These are phyloP conservation scores for Larimichthys crocea DNA, from an alignment of 2,113 vertebrate genomes.

Conservation along the genomic window DNA sequence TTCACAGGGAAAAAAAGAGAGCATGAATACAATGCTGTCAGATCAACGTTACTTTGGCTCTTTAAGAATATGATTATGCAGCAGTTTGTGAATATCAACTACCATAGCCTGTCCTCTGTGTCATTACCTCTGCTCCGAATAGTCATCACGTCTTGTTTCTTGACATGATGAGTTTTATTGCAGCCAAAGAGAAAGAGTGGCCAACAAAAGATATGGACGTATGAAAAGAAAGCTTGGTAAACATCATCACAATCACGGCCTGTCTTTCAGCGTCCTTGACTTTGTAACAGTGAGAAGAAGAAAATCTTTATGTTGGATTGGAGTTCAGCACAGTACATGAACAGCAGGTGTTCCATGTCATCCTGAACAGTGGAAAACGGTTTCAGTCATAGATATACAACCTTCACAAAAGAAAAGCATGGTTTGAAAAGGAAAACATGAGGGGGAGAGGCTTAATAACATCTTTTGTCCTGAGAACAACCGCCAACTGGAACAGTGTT, in stretches of 20 bases:
- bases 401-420: constrained; percentile 68
- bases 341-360: constrained; percentile 76
- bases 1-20: constrained; percentile 52
- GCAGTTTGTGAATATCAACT: constrained; percentile 55
- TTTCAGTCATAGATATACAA: constrained; percentile 71
- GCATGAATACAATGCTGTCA: constrained; percentile 70
- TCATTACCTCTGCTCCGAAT: constrained; percentile 26
- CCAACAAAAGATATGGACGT: constrained; percentile 17
- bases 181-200: constrained; percentile 17
- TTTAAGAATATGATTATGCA: constrained; percentile 60
- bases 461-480: constrained; percentile 52
- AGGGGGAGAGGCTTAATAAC: constrained; percentile 68
- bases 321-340: constrained; percentile 51
- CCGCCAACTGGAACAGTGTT: constrained; percentile 71
- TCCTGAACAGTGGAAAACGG: constrained; percentile 70
- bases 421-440: constrained; percentile 69
- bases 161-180: constrained; percentile 27
- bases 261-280: constrained; percentile 63
- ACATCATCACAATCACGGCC: constrained; percentile 47
- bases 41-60: constrained; percentile 58
- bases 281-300: constrained; percentile 57
- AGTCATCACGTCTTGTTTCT: constrained; percentile 45
- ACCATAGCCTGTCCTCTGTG: constrained; percentile 20
- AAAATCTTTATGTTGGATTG: constrained; percentile 67
- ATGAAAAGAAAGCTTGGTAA: constrained; percentile 40